These are phyloP conservation scores for Amia ocellicauda DNA, from an alignment of 2,113 vertebrate genomes.

Conservation along the genomic window DNA sequence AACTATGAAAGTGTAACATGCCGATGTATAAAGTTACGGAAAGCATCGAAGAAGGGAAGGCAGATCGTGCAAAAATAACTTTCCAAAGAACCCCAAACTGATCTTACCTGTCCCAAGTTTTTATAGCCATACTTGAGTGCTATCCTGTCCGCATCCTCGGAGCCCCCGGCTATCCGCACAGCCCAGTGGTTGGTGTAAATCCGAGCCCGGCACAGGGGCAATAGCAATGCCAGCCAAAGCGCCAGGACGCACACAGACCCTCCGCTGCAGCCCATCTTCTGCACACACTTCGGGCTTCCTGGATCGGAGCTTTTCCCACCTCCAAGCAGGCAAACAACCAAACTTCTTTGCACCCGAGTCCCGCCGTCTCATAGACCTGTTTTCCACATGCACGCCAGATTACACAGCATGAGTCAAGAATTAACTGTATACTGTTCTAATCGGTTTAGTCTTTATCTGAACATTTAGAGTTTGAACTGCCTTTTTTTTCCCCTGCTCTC, in stretches of 20 bases:
- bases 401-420: background rate
- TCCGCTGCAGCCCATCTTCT: slow-evolving; percentile 77
- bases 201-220: slow-evolving; percentile 79
- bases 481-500: no score
- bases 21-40: no score
- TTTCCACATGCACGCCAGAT: slow-evolving; percentile 41
- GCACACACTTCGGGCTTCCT: slow-evolving; percentile 37
- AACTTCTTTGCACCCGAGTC: slow-evolving; percentile 57
- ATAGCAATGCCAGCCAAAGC: slow-evolving; percentile 76
- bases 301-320: slow-evolving; percentile 50
- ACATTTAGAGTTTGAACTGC: slow-evolving; percentile 62
- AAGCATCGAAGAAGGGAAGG: no score
- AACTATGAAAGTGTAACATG: no score
- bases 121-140: slow-evolving; percentile 92
- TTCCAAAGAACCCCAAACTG: background rate
- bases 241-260: slow-evolving; percentile 78
- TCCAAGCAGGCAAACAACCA: slow-evolving; percentile 61
- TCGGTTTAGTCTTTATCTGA: no score
- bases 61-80: no score
- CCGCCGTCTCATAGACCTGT: slow-evolving; percentile 65
- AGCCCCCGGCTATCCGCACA: slow-evolving; percentile 84
- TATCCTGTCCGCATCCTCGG: slow-evolving; percentile 82
- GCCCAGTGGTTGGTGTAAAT: slow-evolving; percentile 99
- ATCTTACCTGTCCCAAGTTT: slow-evolving; percentile 94
- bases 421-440: background rate